Conservation (phyloP, 2,888 invertebrate genomes). For the Bugula neritina region DNA sequence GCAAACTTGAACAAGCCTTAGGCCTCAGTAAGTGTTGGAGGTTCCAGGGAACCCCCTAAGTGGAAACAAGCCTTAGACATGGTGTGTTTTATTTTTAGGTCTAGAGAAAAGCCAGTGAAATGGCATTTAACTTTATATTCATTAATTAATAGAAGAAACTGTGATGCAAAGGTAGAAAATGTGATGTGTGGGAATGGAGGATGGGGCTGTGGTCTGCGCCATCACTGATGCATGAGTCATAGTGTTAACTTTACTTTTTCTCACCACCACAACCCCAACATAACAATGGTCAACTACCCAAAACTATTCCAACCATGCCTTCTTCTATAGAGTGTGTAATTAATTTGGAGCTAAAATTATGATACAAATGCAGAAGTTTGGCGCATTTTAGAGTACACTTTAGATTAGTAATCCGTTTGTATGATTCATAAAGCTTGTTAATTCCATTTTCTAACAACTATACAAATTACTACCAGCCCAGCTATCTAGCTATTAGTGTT, state of each 20-base stretch:
- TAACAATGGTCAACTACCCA: background rate
- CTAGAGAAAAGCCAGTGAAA: background rate
- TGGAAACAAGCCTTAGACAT: too few relatives aligned
- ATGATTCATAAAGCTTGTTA: too few relatives aligned
- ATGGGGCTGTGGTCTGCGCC: background rate
- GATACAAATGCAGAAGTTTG: too few relatives aligned
- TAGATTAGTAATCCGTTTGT: too few relatives aligned
- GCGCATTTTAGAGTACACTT: too few relatives aligned
- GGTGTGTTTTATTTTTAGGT: background rate
- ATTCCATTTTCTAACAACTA: too few relatives aligned
- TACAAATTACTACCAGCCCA: too few relatives aligned
- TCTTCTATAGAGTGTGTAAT: background rate
- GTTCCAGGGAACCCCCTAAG: too few relatives aligned
- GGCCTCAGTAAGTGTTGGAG: too few relatives aligned
- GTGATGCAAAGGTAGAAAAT: background rate
- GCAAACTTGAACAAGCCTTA: too few relatives aligned
- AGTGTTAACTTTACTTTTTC: background rate
- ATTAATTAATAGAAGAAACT: background rate
- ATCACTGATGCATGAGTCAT: background rate
- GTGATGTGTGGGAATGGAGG: conserved; percentile 1
- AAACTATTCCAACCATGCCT: background rate
- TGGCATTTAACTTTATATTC: background rate
- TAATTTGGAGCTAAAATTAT: too few relatives aligned
- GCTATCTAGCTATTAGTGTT: too few relatives aligned
- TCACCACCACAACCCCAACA: background rate